Percentiles rank a stretch among this genome's conserved stretches.
Conservation (phyloP, 2,888 invertebrate species). For the Pristionchus arcanus region DNA sequence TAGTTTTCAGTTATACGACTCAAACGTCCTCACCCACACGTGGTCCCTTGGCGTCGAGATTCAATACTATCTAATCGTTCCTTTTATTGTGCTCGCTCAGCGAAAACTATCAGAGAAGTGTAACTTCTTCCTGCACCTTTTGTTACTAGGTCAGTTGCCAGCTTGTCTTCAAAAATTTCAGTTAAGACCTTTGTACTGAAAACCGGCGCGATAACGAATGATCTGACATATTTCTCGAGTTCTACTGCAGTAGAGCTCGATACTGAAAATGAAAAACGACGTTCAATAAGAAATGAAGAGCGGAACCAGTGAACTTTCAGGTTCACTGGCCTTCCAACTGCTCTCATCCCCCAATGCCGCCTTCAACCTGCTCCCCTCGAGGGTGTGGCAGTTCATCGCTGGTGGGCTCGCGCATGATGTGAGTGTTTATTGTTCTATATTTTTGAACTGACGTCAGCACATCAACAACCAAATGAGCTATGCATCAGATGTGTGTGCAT, state of each 20-base stretch:
- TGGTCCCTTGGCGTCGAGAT: conserved; percentile 52
- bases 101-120: neutral
- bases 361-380: conserved; percentile 6
- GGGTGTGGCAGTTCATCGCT: conserved; percentile 46
- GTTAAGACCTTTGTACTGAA: no score
- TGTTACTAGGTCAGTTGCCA: neutral
- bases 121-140: neutral
- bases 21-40: conserved; percentile 31
- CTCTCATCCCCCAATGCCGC: neutral
- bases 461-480: neutral
- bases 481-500: neutral
- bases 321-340: neutral
- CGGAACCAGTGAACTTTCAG: neutral
- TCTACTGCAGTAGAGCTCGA: no score
- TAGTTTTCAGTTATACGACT: conserved; percentile 28
- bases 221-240: no score
- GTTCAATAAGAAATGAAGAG: no score
- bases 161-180: no score
- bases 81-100: neutral
- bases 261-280: no score
- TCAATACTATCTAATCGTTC: conserved; percentile 38
- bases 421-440: neutral
- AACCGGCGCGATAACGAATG: no score
- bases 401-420: neutral
- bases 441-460: no score